A percentile compares a stretch with the other conserved stretches of the same genome.
Conservation (phyloP, 1,140 invertebrate genomes). For the Camponotus floridanus region DNA sequence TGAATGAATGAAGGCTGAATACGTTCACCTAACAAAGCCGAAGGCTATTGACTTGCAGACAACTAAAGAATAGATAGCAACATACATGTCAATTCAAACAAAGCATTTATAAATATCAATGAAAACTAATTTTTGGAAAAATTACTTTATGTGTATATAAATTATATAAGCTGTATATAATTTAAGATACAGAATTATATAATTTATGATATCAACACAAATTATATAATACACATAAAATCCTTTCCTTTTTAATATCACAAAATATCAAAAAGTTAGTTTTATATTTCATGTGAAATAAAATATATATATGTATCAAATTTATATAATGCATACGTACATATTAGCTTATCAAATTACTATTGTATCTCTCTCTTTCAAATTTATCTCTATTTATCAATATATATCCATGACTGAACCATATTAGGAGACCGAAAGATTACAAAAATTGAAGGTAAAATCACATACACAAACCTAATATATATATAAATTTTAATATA, state of each 20-base stretch:
- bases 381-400: not conserved
- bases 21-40: slow-evolving; percentile 50
- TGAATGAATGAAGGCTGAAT: slow-evolving; percentile 61
- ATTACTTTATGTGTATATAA: not conserved
- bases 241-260: not conserved
- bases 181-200: not conserved
- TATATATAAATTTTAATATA: no score
- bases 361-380: not conserved
- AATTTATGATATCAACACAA: not conserved
- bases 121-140: not conserved
- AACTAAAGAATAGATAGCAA: slow-evolving; percentile 34
- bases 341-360: not conserved
- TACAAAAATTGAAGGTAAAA: no score
- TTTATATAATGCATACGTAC: no score
- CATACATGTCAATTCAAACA: not conserved
- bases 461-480: not conserved
- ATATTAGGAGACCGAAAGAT: no score
- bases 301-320: no score
- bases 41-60: slow-evolving; percentile 36
- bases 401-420: not conserved
- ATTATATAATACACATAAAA: not conserved
- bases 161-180: not conserved
- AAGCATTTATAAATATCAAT: not conserved
- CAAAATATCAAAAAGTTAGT: no score
- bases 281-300: no score